Conservation (phyloP, 2,113 vertebrate genomes). For the Sula dactylatra region DNA sequence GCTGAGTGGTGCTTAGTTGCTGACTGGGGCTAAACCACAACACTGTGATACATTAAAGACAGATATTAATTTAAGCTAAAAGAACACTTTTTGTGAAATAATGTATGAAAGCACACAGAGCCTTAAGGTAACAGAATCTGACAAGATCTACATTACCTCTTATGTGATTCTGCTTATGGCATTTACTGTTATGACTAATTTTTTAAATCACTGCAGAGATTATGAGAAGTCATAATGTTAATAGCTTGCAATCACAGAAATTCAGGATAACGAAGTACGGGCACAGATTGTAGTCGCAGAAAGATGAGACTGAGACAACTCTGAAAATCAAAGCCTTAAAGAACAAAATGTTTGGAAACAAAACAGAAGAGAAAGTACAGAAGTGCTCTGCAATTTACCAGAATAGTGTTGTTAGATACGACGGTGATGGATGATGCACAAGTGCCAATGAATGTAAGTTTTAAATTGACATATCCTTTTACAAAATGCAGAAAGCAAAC, state of each 20-base stretch:
- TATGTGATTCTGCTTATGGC: neutral
- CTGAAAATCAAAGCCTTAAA: neutral
- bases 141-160: neutral
- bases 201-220: conserved; percentile 10
- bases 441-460: neutral
- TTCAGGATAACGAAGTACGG: neutral
- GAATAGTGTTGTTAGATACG: neutral
- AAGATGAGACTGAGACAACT: neutral
- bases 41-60: neutral
- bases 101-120: neutral
- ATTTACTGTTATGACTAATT: conserved; percentile 13
- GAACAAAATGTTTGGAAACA: neutral
- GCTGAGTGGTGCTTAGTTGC: too few relatives aligned
- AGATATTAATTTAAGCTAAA: neutral
- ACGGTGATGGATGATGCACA: neutral
- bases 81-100: conserved; percentile 28
- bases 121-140: neutral
- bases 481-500: neutral
- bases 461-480: neutral
- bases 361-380: neutral
- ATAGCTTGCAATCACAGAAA: neutral
- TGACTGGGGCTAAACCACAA: too few relatives aligned
- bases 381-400: neutral
- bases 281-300: neutral
- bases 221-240: neutral